A percentile compares a stretch with the other conserved stretches of the same genome.
Evolutionary conservation across 2,888 invertebrate genomes (phyloP).

Genomic region (Agrotis exclamationis): DNA sequence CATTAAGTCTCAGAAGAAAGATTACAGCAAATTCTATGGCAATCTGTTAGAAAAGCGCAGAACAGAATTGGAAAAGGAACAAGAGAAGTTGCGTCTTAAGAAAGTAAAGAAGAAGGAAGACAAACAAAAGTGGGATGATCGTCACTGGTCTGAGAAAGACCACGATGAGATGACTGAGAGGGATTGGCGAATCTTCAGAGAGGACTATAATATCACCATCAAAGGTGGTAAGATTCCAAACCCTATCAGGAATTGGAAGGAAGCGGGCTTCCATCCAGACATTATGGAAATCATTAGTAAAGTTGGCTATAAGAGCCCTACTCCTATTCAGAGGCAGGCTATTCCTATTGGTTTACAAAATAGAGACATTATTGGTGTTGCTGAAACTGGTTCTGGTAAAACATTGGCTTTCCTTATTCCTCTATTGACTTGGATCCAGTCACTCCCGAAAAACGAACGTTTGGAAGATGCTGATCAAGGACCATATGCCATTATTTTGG

Average conservation of each 20-base stretch:
- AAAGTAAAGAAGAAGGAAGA: conserved; percentile 98
- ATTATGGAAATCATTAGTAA: conserved; percentile 98
- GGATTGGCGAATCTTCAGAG: conserved; percentile 99
- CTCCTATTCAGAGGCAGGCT: conserved; percentile 99
- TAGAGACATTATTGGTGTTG: conserved; percentile 99
- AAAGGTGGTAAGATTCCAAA: conserved; percentile 99
- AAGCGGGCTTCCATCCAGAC: conserved; percentile 97
- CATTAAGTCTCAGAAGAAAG: conserved; percentile 98
- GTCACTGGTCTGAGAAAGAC: conserved; percentile 99
- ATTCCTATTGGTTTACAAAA: conserved; percentile 99
- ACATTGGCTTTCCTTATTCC: conserved; percentile 99
- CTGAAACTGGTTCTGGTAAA: conserved; percentile 99
- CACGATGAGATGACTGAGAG: conserved; percentile 99
- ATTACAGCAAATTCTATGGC: conserved; percentile 99
- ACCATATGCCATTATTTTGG: conserved; percentile 99
- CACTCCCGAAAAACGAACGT: conserved; percentile 98
- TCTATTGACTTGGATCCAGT: conserved; percentile 99
- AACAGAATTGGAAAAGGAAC: conserved; percentile 99
- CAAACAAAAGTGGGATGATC: conserved; percentile 99
- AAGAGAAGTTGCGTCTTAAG: conserved; percentile 97
- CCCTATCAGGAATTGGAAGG: conserved; percentile 98
- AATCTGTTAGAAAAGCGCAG: conserved; percentile 98
- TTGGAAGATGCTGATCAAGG: conserved; percentile 98
- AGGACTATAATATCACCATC: conserved; percentile 99
- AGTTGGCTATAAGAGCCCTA: conserved; percentile 99